Evolutionary conservation across 37 sponge, comb jelly and placozoan genomes (phyloP).

Genomic region (Hormiphora californensis): DNA sequence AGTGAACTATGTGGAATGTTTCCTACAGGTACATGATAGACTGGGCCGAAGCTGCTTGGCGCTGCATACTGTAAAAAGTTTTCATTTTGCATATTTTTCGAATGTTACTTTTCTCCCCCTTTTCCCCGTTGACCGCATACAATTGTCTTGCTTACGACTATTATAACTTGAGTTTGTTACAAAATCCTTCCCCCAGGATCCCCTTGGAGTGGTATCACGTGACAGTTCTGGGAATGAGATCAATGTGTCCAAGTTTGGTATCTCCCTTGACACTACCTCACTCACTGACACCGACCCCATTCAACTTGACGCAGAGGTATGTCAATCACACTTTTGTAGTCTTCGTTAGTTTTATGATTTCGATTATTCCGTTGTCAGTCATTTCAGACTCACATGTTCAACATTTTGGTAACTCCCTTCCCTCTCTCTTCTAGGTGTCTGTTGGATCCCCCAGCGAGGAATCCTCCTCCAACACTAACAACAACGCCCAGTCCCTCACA

Average conservation of each 20-base stretch:
- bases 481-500: background rate
- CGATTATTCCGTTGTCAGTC: too few relatives aligned
- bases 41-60: too few relatives aligned
- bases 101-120: background rate
- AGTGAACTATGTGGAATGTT: too few relatives aligned
- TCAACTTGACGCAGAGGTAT: background rate
- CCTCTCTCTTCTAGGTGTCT: background rate
- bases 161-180: too few relatives aligned
- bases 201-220: background rate
- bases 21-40: too few relatives aligned
- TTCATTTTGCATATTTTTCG: background rate
- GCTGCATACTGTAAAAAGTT: too few relatives aligned
- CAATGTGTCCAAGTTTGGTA: conserved; percentile 27
- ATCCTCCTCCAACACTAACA: background rate
- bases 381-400: too few relatives aligned
- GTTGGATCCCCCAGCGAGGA: conserved; percentile 50
- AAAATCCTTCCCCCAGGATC: background rate
- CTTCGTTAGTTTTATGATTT: too few relatives aligned
- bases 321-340: too few relatives aligned
- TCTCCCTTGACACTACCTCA: background rate
- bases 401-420: background rate
- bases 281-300: background rate
- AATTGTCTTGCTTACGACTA: too few relatives aligned
- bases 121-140: too few relatives aligned
- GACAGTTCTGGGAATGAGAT: too few relatives aligned